Conservation (phyloP, 2,888 invertebrate species). For the Lordiphosa fenestrarum region DNA sequence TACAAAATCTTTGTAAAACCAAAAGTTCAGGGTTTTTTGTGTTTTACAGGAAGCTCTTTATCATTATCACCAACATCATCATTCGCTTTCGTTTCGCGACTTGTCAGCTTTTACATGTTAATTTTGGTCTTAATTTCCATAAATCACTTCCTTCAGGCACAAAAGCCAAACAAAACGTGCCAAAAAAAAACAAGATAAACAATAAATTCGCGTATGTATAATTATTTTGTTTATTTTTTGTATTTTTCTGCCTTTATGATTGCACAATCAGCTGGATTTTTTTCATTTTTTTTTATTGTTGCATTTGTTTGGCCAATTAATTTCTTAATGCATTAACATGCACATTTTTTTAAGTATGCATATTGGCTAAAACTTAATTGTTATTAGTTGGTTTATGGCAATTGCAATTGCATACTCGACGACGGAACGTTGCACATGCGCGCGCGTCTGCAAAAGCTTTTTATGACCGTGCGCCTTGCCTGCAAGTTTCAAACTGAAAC, state of each 20-base stretch:
- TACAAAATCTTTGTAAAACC: slow-evolving; percentile 12
- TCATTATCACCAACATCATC: slow-evolving; percentile 11
- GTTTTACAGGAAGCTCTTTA: slow-evolving; percentile 8
- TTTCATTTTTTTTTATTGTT: slow-evolving; percentile 16
- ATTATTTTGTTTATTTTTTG: slow-evolving; percentile 14
- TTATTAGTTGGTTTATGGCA: slow-evolving; percentile 35
- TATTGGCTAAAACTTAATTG: slow-evolving; percentile 31
- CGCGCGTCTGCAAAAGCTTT: background rate
- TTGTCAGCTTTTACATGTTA: slow-evolving; percentile 16
- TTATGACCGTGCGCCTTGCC: slow-evolving; percentile 43
- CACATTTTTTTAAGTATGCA: slow-evolving; percentile 42
- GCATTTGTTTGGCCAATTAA: slow-evolving; percentile 16
- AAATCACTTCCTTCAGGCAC: slow-evolving; percentile 30
- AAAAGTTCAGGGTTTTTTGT: slow-evolving; percentile 3
- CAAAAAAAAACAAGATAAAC: background rate
- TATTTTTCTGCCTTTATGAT: slow-evolving; percentile 16
- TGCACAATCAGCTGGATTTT: slow-evolving; percentile 11
- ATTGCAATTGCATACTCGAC: slow-evolving; percentile 42
- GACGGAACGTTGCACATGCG: slow-evolving; percentile 40
- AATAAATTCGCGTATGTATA: slow-evolving; percentile 17
- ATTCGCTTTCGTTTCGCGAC: slow-evolving; percentile 22
- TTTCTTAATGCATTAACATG: slow-evolving; percentile 29
- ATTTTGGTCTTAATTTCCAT: slow-evolving; percentile 16
- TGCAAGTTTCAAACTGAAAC: slow-evolving; percentile 45
- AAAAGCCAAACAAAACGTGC: background rate